Evolutionary conservation across 2,113 vertebrate species (phyloP).

Genomic region (Aptenodytes forsteri): DNA sequence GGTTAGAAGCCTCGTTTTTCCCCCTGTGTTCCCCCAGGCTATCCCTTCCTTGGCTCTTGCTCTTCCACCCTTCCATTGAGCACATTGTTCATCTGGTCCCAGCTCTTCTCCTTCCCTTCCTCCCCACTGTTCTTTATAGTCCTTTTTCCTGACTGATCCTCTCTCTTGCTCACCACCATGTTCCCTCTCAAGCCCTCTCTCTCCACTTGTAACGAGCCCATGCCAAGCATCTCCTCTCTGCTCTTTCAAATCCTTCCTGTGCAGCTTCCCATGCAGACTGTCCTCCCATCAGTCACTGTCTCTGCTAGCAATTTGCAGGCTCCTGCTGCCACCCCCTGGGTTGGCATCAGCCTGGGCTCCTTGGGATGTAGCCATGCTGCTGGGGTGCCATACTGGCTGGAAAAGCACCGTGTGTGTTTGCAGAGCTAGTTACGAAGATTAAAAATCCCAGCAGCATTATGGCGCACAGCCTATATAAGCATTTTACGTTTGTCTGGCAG

Average conservation of each 20-base stretch:
- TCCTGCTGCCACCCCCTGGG: background rate
- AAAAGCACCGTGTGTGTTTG: background rate
- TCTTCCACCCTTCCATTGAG: background rate
- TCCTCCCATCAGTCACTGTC: background rate
- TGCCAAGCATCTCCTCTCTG: background rate
- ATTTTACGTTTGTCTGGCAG: background rate
- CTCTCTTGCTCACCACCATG: background rate
- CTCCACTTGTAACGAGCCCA: background rate
- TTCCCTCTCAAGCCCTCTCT: background rate
- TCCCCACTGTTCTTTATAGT: background rate
- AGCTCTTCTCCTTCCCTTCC: background rate
- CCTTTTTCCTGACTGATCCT: background rate
- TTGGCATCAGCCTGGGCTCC: background rate
- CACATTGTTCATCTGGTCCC: background rate
- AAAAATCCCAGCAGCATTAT: background rate
- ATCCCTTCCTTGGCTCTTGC: background rate
- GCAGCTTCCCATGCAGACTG: fast-evolving
- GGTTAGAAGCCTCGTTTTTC: background rate
- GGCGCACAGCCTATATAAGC: background rate
- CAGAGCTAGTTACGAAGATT: background rate
- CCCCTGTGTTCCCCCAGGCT: background rate
- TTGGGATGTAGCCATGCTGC: background rate
- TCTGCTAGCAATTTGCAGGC: background rate
- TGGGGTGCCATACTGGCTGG: background rate
- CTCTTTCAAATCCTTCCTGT: background rate